Percentiles rank a stretch among this genome's conserved stretches.
phyloP scores from a whole-genome alignment of 2,113 vertebrate species.

The Dipodomys stephensi region DNA sequence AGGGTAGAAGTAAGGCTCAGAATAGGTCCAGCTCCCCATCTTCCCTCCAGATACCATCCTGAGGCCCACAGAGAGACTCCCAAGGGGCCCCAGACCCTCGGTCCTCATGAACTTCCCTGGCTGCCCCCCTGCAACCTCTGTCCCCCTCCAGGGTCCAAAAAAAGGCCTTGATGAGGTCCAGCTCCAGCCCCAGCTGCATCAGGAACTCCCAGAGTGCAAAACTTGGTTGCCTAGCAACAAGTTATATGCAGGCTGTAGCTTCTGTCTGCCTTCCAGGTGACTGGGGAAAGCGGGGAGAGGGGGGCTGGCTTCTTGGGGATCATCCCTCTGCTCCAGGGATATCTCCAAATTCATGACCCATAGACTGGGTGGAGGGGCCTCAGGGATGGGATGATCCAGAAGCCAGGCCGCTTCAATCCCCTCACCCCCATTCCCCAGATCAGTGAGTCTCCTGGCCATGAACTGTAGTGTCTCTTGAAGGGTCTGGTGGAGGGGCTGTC shows the following conservation, averaged over 20 bases:
- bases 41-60: not conserved
- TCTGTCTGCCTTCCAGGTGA: not conserved
- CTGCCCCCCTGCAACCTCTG: not conserved
- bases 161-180: not conserved
- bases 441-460: not conserved
- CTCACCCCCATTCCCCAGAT: no score
- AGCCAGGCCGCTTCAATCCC: not conserved
- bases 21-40: not conserved
- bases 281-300: not conserved
- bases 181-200: not conserved
- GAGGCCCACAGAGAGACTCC: not conserved
- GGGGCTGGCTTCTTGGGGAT: not conserved
- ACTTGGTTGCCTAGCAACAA: constrained; percentile 29
- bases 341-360: not conserved
- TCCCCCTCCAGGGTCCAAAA: not conserved
- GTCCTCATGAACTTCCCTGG: no score
- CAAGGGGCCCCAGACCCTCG: not conserved
- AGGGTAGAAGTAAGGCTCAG: not conserved
- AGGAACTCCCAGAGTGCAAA: not conserved
- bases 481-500: not conserved
- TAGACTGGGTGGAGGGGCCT: not conserved
- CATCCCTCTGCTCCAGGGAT: not conserved
- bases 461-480: not conserved
- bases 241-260: not conserved
- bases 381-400: not conserved